Conservation (phyloP, 2,113 vertebrate genomes). For the Zosterops pallidus region DNA sequence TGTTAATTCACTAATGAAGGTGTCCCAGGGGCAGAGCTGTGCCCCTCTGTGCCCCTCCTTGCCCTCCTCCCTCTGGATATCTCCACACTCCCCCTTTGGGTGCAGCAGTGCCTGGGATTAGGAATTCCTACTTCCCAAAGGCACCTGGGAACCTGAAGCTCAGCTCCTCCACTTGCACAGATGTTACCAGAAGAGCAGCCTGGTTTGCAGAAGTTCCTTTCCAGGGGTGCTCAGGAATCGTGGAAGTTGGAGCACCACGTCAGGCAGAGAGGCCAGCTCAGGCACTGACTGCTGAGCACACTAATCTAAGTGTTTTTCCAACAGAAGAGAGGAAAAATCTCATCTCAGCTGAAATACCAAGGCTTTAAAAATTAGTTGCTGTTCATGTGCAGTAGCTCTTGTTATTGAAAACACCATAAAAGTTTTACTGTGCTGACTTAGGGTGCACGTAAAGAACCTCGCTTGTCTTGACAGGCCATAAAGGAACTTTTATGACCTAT, state of each 20-base stretch:
- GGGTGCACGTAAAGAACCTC: constrained; percentile 33
- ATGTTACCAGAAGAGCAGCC: neutral
- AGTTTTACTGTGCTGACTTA: constrained; percentile 66
- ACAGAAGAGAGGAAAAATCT: neutral
- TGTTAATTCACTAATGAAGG: neutral
- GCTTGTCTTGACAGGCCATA: constrained; percentile 61
- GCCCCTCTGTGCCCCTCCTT: neutral
- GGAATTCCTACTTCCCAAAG: neutral
- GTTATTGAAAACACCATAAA: constrained; percentile 69
- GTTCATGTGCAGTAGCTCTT: constrained; percentile 54
- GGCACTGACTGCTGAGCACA: neutral
- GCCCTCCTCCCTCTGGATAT: accelerated
- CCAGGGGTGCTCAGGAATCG: neutral
- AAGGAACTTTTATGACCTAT: constrained; percentile 62
- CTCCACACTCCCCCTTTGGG: neutral
- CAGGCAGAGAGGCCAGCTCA: neutral
- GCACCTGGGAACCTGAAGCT: neutral
- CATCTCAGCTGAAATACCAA: constrained; percentile 26
- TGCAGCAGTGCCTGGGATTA: neutral
- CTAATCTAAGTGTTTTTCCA: constrained; percentile 6
- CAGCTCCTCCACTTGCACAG: neutral
- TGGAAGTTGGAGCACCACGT: neutral
- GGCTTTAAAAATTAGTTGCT: constrained; percentile 53
- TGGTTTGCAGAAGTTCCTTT: neutral
- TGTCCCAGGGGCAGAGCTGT: accelerated